These are phyloP conservation scores for Metellina segmentata DNA, from an alignment of 2,888 invertebrate species.

Conservation along the genomic window DNA sequence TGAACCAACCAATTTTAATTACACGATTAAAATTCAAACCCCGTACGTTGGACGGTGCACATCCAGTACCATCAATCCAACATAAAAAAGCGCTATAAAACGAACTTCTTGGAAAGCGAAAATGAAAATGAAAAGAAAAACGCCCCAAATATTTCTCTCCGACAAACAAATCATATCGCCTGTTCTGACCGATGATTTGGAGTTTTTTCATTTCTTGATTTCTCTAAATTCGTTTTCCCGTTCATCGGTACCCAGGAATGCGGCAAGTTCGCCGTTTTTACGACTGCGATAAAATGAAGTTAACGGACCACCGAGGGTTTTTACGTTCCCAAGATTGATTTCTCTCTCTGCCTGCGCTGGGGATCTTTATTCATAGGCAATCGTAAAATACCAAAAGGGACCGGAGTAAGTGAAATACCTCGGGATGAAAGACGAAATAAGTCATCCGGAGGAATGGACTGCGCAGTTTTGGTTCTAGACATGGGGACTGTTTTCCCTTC, in stretches of 20 bases:
- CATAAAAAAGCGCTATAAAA: too few relatives aligned
- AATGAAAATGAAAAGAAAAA: too few relatives aligned
- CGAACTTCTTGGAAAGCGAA: too few relatives aligned
- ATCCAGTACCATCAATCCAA: too few relatives aligned
- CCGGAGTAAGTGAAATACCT: not conserved
- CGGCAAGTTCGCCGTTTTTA: conserved; percentile 37
- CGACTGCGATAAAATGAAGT: conserved; percentile 68
- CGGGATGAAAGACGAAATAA: too few relatives aligned
- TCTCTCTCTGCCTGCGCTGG: not conserved
- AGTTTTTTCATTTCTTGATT: conserved; percentile 22
- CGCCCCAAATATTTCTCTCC: too few relatives aligned
- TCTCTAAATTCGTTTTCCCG: conserved; percentile 21
- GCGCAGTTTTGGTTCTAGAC: too few relatives aligned
- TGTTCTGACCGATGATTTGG: conserved; percentile 18
- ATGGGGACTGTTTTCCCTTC: too few relatives aligned
- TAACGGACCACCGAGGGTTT: conserved; percentile 60
- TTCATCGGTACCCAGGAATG: conserved; percentile 21
- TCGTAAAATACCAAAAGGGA: conserved; percentile 54
- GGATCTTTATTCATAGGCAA: conserved; percentile 62
- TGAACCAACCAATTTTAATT: too few relatives aligned
- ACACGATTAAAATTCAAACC: too few relatives aligned
- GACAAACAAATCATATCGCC: conserved; percentile 33
- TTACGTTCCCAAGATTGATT: conserved; percentile 66
- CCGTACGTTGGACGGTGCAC: too few relatives aligned
- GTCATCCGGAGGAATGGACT: too few relatives aligned